These are phyloP conservation scores for Pristionchus entomophagus DNA, from an alignment of 2,888 invertebrate species.

Conservation along the genomic window DNA sequence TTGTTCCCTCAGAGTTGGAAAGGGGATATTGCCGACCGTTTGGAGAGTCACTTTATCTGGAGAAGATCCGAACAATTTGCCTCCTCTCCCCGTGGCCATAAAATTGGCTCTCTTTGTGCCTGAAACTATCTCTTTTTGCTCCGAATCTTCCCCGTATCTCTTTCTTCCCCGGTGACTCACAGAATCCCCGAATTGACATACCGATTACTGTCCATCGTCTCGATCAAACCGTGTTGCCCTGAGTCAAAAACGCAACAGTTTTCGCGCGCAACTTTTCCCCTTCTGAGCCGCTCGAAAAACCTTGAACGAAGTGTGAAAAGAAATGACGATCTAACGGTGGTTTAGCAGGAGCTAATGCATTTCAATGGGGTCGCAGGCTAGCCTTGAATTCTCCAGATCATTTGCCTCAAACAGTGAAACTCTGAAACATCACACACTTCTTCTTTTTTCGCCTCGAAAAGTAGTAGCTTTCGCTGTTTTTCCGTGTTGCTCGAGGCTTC, in stretches of 20 bases:
- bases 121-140: neutral
- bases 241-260: constrained; percentile 30
- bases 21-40: neutral
- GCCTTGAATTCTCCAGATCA: constrained; percentile 12
- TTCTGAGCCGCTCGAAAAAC: neutral
- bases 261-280: neutral
- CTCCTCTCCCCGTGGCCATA: neutral
- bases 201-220: too few species aligned
- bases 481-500: neutral
- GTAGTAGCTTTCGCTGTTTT: neutral
- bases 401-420: neutral
- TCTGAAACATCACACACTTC: neutral
- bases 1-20: neutral
- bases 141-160: neutral
- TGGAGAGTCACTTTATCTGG: neutral
- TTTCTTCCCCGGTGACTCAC: too few species aligned
- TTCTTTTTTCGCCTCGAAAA: too few species aligned
- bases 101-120: constrained; percentile 27
- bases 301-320: constrained; percentile 29
- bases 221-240: neutral
- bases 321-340: constrained; percentile 32
- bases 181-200: too few species aligned
- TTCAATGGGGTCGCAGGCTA: constrained; percentile 19
- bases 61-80: neutral
- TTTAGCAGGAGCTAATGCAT: constrained; percentile 5